Evolutionary conservation across 2,797 vertebrate species (phyloP).

Genomic region (Diplodus sargus): DNA sequence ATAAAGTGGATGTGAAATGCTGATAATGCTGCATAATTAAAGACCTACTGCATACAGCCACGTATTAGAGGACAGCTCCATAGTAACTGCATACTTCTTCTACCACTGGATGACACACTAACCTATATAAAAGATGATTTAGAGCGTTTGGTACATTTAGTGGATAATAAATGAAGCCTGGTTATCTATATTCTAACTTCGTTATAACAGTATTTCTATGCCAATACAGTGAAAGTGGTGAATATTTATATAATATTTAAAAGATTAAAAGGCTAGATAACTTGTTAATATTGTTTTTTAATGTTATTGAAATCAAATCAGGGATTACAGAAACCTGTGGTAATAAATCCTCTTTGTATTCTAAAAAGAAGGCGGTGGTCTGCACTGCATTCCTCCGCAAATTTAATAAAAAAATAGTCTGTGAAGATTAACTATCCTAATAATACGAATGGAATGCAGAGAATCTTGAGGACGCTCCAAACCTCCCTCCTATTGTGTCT

Average conservation of each 20-base stretch:
- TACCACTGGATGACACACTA: background rate
- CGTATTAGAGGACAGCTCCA: background rate
- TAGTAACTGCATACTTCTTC: background rate
- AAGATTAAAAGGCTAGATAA: too few relatives aligned
- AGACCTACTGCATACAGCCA: background rate
- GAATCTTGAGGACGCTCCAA: conserved; percentile 2
- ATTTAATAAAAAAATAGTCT: background rate
- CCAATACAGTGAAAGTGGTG: too few relatives aligned
- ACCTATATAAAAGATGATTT: background rate
- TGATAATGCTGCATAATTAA: background rate
- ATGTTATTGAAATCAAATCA: background rate
- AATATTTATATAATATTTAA: too few relatives aligned
- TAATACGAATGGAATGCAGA: conserved; percentile 4
- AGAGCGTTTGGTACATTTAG: background rate
- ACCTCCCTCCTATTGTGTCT: background rate
- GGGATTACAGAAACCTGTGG: background rate
- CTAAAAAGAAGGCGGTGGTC: background rate
- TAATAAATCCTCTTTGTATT: background rate
- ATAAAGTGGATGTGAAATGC: background rate
- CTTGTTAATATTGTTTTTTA: background rate
- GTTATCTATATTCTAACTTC: background rate
- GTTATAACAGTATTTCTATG: too few relatives aligned
- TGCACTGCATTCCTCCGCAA: background rate
- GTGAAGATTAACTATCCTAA: background rate
- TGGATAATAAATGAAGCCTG: too few relatives aligned